phyloP scores from a whole-genome alignment of 1,140 invertebrate species.

The Bombus pyrosoma region DNA sequence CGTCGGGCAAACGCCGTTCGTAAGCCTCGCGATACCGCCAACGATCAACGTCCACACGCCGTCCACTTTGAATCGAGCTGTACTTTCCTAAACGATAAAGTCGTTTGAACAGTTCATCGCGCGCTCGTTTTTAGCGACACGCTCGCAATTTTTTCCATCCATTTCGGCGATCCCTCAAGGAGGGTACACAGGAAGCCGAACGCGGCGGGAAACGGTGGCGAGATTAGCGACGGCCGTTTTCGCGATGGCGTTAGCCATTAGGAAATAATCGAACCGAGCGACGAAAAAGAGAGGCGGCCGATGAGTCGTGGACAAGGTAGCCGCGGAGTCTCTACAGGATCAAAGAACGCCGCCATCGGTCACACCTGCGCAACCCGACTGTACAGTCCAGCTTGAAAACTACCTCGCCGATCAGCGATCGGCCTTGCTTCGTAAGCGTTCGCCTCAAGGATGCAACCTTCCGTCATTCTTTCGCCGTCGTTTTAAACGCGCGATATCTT shows the following conservation, averaged over 20 bases:
- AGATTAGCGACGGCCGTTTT: slow-evolving; percentile 54
- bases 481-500: background rate
- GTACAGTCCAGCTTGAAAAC: slow-evolving; percentile 74
- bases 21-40: too few species aligned
- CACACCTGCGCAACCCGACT: slow-evolving; percentile 77
- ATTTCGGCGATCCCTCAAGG: background rate
- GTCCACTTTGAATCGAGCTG: background rate
- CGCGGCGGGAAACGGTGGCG: slow-evolving; percentile 31
- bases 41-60: too few species aligned
- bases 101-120: slow-evolving; percentile 38
- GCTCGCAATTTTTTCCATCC: slow-evolving; percentile 3
- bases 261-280: slow-evolving; percentile 72
- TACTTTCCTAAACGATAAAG: slow-evolving; percentile 20
- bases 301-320: slow-evolving; percentile 76
- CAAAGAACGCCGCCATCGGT: slow-evolving; percentile 80
- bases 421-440: slow-evolving; percentile 17
- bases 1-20: too few species aligned
- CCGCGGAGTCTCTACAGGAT: slow-evolving; percentile 73
- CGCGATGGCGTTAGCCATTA: slow-evolving; percentile 68
- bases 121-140: slow-evolving; percentile 22
- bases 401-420: slow-evolving; percentile 16
- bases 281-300: slow-evolving; percentile 62
- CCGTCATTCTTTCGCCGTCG: background rate
- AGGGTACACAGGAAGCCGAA: background rate
- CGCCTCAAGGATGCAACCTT: background rate